Evolutionary conservation across 2,113 vertebrate species (phyloP), one percentile per base, ranked within the genome.

Genomic region (Poeciliopsis turrubarensis): DNA sequence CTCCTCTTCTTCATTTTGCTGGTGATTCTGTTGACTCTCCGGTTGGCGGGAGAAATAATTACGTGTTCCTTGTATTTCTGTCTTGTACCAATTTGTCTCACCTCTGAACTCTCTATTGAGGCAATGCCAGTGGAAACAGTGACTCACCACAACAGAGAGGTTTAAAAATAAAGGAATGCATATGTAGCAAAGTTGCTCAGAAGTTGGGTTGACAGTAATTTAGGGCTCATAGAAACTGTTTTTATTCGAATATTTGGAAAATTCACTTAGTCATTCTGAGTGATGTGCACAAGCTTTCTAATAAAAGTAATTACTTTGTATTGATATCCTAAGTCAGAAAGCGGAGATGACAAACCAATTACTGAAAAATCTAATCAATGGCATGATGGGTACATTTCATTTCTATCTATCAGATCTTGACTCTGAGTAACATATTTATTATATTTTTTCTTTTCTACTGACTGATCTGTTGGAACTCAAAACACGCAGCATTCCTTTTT

Each of bases 311-410:
- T 9, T 25, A 10, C 22, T n/a, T 57, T n/a, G 51, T 1, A 57
- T n/a, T 57, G 51, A n/a, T 57, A n/a, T 57, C n/a, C 8, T n/a
- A 10, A 19, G 29, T 29, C 15, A 22, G 61, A 25, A 19, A 13
- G 10, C 1, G 26, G 51, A 66, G 22, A 71, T 57, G 70, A 39
- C 34, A 3, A 26, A 37, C n/a, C 60, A 26, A 34, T 4, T 11
- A 41, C 57, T 77, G 84, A 88, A 84, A 79, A 84, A 86, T 77
- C 69, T 57, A 72, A 67, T 44, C 22, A 26, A 30, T 63, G 68
- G 75, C 75, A 41, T 64, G 13, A 32, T 47, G 60, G 78, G 84
- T 73, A 82, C 70, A 79, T 83, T 80, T 79, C 79, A 7, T 68
- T 85, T 77, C 29, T 29, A 29, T 77, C 84, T 71, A 86, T 71